Evolutionary conservation across 2,797 vertebrate genomes (phyloP).

Genomic region (Poecilia wingei): DNA sequence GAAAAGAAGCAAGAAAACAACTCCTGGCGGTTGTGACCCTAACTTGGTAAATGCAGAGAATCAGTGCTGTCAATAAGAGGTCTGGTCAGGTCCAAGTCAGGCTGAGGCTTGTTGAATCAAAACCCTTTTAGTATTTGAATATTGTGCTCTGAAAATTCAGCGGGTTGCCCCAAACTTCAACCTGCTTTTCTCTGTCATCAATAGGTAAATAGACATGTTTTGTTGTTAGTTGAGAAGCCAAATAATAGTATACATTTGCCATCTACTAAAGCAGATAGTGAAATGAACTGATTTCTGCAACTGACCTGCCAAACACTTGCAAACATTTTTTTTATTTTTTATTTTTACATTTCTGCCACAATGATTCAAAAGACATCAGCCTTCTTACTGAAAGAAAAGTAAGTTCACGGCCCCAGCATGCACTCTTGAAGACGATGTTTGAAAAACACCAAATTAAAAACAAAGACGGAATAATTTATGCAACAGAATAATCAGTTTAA

Average conservation of each 20-base stretch:
- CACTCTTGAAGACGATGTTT: constrained; percentile 15
- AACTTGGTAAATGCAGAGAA: not conserved
- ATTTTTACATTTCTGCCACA: constrained; percentile 63
- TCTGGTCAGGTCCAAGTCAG: constrained; percentile 26
- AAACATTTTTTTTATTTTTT: constrained; percentile 58
- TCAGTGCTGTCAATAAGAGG: constrained; percentile 3
- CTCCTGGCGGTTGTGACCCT: not conserved
- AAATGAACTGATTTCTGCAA: constrained; percentile 68
- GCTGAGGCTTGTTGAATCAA: constrained; percentile 13
- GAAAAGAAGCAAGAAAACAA: not conserved
- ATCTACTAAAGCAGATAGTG: constrained; percentile 61
- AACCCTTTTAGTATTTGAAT: constrained; percentile 15
- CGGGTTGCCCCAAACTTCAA: constrained; percentile 21
- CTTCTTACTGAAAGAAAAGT: constrained; percentile 47
- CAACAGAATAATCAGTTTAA: not conserved
- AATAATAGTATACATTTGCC: constrained; percentile 66
- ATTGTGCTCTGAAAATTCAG: constrained; percentile 19
- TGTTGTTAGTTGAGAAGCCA: constrained; percentile 19
- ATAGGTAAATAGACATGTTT: constrained; percentile 24
- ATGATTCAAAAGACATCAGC: constrained; percentile 65
- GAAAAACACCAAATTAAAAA: constrained; percentile 19
- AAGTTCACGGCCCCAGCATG: constrained; percentile 32
- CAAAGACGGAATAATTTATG: constrained; percentile 6
- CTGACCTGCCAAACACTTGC: constrained; percentile 62
- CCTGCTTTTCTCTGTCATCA: constrained; percentile 34